Evolutionary conservation across 2,113 vertebrate species (phyloP).

Genomic region (Melanostigma gelatinosum): DNA sequence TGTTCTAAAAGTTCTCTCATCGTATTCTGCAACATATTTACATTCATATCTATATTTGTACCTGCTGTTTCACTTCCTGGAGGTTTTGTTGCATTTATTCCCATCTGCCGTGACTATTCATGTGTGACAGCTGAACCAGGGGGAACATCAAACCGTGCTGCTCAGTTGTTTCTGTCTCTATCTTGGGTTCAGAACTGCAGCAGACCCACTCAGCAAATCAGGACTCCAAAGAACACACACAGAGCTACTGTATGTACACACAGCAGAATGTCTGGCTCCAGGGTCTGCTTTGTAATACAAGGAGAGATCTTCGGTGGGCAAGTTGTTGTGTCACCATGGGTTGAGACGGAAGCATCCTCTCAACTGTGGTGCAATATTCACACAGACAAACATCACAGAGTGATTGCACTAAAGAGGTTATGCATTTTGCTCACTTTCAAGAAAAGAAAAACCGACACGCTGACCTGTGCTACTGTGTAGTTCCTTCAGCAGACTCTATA

Average conservation of each 20-base stretch:
- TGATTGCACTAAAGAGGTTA: conserved; percentile 1
- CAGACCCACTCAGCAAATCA: conserved; percentile 17
- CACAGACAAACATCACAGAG: conserved; percentile 13
- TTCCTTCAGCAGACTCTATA: conserved; percentile 14
- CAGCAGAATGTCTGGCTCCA: conserved; percentile 11
- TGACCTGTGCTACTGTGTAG: conserved; percentile 28
- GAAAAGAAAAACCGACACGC: background rate
- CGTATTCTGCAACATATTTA: background rate
- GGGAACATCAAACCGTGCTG: conserved; percentile 32
- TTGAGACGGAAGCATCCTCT: conserved; percentile 2
- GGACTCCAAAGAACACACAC: conserved; percentile 4
- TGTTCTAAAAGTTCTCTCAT: background rate
- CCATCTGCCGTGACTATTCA: conserved; percentile 8
- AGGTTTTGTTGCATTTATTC: conserved; percentile 26
- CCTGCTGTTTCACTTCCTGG: conserved; percentile 14
- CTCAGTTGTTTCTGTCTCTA: conserved; percentile 25
- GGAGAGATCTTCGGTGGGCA: conserved; percentile 1
- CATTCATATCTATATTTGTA: conserved; percentile 7
- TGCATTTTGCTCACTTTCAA: background rate
- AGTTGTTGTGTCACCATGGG: conserved; percentile 16
- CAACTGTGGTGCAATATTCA: background rate
- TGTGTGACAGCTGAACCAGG: conserved; percentile 44
- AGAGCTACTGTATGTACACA: background rate
- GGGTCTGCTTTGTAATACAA: conserved; percentile 38
- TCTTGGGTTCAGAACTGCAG: conserved; percentile 7